These are phyloP conservation scores for Clusia tigrina DNA, from an alignment of 2,888 invertebrate genomes.

Conservation along the genomic window DNA sequence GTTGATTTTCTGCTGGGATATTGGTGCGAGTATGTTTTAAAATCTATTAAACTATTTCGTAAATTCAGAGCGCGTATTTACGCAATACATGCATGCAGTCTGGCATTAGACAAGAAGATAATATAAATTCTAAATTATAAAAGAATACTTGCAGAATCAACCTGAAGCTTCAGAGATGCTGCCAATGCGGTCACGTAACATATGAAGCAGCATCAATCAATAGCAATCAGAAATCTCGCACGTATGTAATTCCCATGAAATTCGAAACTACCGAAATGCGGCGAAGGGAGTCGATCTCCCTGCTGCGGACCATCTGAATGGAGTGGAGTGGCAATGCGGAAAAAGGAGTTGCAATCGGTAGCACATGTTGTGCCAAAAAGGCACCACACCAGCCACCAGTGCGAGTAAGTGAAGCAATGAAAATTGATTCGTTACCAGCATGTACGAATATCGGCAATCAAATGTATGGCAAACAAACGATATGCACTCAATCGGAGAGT, in stretches of 20 bases:
- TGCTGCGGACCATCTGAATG: too few relatives aligned
- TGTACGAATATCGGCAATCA: background rate
- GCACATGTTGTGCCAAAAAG: background rate
- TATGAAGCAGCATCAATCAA: background rate
- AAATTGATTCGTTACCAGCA: background rate
- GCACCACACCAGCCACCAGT: background rate
- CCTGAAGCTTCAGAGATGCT: too few relatives aligned
- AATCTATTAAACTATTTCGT: too few relatives aligned
- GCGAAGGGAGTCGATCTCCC: background rate
- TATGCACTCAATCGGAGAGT: background rate
- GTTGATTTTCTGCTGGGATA: too few relatives aligned
- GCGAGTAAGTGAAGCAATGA: background rate
- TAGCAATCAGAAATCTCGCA: background rate
- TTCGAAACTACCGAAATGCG: conserved; percentile 8
- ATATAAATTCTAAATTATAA: too few relatives aligned
- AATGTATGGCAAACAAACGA: background rate
- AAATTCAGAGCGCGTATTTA: too few relatives aligned
- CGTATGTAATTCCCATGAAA: conserved; percentile 11
- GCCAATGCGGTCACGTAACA: conserved; percentile 12
- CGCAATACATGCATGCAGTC: too few relatives aligned
- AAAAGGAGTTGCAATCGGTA: background rate
- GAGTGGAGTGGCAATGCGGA: background rate
- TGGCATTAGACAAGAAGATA: too few relatives aligned
- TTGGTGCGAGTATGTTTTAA: too few relatives aligned
- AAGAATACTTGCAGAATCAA: too few relatives aligned